These are phyloP conservation scores for Liopterus haemorrhoidalis DNA, from an alignment of 2,888 invertebrate species.

Conservation along the genomic window DNA sequence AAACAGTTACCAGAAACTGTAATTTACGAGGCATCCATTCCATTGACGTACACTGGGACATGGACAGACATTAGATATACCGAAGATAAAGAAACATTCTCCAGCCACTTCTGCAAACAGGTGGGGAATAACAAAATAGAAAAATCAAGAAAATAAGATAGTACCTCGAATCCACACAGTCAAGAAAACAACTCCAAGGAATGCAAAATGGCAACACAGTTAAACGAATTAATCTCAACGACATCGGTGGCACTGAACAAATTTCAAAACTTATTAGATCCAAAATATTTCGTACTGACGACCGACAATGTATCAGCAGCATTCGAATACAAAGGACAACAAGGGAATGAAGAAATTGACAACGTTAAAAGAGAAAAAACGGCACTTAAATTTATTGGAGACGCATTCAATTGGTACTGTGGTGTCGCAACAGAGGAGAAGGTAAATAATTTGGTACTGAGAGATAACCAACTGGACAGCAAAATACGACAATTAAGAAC, in stretches of 20 bases:
- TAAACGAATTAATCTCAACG: not conserved
- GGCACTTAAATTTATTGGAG: constrained; percentile 16
- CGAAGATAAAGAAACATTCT: too few species aligned
- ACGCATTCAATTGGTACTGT: constrained; percentile 15
- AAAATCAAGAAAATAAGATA: too few species aligned
- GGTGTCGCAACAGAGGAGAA: constrained; percentile 11
- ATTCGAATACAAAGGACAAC: too few species aligned
- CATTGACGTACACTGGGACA: constrained; percentile 12
- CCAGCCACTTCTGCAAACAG: too few species aligned
- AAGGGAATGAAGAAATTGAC: not conserved
- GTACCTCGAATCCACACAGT: too few species aligned
- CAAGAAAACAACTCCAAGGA: too few species aligned
- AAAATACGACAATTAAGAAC: constrained; percentile 6
- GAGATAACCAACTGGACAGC: constrained; percentile 5
- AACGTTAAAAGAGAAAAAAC: not conserved
- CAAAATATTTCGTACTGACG: too few species aligned
- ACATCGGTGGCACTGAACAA: not conserved
- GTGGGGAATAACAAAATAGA: too few species aligned
- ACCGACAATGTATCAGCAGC: too few species aligned
- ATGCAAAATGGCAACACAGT: not conserved
- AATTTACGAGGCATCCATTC: constrained; percentile 17
- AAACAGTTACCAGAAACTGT: constrained; percentile 11
- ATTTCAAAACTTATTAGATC: not conserved
- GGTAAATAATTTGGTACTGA: constrained; percentile 4
- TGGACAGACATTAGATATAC: not conserved